Percentiles rank a stretch among this genome's conserved stretches.
phyloP scores from a whole-genome alignment of 2,797 vertebrate genomes.

The Sardinella longiceps region DNA sequence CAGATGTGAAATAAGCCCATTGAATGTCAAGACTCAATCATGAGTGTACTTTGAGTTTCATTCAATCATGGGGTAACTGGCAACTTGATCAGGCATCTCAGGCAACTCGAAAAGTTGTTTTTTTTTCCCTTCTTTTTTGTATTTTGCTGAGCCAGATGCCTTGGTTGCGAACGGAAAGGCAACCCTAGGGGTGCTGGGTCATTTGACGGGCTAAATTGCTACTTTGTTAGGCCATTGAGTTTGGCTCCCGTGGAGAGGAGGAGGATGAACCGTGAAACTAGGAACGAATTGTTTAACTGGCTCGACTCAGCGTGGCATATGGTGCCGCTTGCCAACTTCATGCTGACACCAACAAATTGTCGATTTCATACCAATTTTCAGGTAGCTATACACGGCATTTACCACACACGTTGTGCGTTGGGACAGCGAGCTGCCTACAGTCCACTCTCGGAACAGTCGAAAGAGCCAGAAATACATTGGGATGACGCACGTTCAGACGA shows the following conservation, averaged over 20 bases:
- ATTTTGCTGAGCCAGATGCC: not conserved
- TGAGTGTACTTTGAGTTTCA: too few relatives aligned
- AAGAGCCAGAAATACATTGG: too few relatives aligned
- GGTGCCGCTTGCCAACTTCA: constrained; percentile 61
- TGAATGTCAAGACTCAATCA: too few relatives aligned
- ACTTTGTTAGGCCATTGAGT: constrained; percentile 75
- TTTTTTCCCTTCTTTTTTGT: not conserved
- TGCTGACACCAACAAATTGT: constrained; percentile 78
- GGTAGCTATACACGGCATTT: constrained; percentile 4
- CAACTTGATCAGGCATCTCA: too few relatives aligned
- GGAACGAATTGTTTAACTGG: constrained; percentile 79
- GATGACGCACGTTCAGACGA: too few relatives aligned
- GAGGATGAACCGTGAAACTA: constrained; percentile 80
- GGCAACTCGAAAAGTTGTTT: too few relatives aligned
- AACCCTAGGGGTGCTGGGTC: constrained; percentile 64
- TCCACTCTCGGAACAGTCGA: not conserved
- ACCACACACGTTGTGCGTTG: not conserved
- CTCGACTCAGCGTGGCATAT: constrained; percentile 68
- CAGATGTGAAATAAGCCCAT: too few relatives aligned
- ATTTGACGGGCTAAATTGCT: constrained; percentile 70
- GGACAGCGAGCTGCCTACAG: not conserved
- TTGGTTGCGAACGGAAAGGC: constrained; percentile 47
- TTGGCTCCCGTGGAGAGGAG: constrained; percentile 63
- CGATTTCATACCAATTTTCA: constrained; percentile 81
- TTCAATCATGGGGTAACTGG: too few relatives aligned